phyloP scores from a whole-genome alignment of 2,888 invertebrate species.

The Cryptus armator region DNA sequence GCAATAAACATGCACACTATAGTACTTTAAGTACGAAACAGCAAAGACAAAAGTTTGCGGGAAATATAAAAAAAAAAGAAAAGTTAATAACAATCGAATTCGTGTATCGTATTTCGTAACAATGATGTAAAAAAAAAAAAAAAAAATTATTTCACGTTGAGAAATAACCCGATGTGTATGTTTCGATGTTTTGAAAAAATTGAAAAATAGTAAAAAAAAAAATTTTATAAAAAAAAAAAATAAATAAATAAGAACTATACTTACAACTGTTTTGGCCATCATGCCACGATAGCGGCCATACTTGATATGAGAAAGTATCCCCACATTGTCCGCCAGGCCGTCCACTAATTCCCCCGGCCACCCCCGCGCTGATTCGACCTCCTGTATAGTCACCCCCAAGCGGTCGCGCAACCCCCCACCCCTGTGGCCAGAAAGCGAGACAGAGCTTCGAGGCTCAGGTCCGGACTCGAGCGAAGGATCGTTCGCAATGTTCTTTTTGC shows the following conservation, averaged over 20 bases:
- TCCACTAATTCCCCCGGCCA: conserved; percentile 84
- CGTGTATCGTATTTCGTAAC: background rate
- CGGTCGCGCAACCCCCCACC: conserved; percentile 60
- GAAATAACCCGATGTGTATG: too few relatives aligned
- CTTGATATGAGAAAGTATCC: conserved; percentile 85
- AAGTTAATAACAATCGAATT: conserved; percentile 29
- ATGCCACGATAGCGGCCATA: conserved; percentile 85
- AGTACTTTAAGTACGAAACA: conserved; percentile 11
- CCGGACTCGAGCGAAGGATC: conserved; percentile 60
- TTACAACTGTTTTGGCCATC: conserved; percentile 85
- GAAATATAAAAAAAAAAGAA: conserved; percentile 12
- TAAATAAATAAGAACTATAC: conserved; percentile 74
- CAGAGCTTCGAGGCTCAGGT: conserved; percentile 64
- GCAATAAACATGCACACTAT: conserved; percentile 1
- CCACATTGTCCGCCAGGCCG: conserved; percentile 84
- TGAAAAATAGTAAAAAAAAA: conserved; percentile 16
- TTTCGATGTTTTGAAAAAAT: background rate
- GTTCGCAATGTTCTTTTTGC: conserved; percentile 29
- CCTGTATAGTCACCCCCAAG: conserved; percentile 72
- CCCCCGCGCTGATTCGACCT: conserved; percentile 82
- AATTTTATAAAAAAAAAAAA: conserved; percentile 20
- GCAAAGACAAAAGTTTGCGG: background rate
- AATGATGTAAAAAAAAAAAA: background rate
- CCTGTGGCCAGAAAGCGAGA: conserved; percentile 15
- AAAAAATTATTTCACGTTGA: background rate